Base-by-base conservation (phyloP, 2,888 invertebrate genomes). In the Andricus curvator region DNA sequence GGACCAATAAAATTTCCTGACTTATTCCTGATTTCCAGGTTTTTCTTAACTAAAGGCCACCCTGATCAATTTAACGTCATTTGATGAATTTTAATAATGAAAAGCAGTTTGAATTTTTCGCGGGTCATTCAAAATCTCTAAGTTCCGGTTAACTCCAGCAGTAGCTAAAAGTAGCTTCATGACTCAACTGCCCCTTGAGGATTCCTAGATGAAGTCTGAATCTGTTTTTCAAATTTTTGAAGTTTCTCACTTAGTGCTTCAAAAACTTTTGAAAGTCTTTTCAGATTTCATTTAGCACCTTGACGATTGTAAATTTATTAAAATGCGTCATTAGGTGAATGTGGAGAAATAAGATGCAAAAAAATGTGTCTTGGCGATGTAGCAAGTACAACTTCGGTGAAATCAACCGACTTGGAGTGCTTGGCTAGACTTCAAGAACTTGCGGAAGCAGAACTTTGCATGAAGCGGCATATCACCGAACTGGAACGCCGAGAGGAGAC, bases 401-500 rank as follows among this genome's bases (percentile, higher is more conserved):
- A 85, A 5, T 89, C 91, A 0, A 83, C 81, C 20, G 91, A 94
- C 92, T 86, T 93, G 22, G 91, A 92, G 74, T 93, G 92, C 78
- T 90, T 94, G 85, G 90, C 92, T 67, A 94, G 93, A 89, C 90
- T 95, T 4, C 93, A 93, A 70, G 93, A 94, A 2, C 90, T 96
- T 37, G 91, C 94, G 1, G 92, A 93, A 51, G 93, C 92, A 76
- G 95, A 96, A 83, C 93, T 95, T 70, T 94, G 94, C 56, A 93
- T 96, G 82, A 95, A 95, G 89, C 93, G 92, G 74, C 93, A 95
- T 82, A 94, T 96, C 29, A 93, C 93, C 60, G 95, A 96, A 84
- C 90, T 96, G 77, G 95, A 96, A 89, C 93, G 94, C 77, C 93
- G 95, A 68, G 96, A 96, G 89, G 93, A 95, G 2, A 95, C 96